Conservation (phyloP, 2,888 invertebrate species). For the Megastigmus dorsalis region DNA sequence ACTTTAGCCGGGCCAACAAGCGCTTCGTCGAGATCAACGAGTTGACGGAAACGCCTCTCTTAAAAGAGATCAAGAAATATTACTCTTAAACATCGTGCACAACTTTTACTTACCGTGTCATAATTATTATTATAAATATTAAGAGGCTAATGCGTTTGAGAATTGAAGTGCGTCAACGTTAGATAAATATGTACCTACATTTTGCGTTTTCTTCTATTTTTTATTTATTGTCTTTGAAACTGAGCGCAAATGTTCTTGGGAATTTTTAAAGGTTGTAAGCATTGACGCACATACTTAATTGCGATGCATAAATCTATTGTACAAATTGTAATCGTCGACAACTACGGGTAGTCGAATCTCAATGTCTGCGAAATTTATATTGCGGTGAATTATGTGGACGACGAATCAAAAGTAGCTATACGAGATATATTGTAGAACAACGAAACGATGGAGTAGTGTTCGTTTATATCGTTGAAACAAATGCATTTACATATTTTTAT, state of each 20-base stretch:
- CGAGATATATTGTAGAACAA: background rate
- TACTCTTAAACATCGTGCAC: constrained; percentile 78
- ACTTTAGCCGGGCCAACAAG: constrained; percentile 92
- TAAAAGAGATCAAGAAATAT: constrained; percentile 86
- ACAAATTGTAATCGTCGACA: constrained; percentile 13
- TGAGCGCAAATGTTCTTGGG: background rate
- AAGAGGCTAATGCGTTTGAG: constrained; percentile 2
- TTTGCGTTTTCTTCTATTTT: background rate
- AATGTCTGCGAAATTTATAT: background rate
- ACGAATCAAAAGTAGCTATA: constrained; percentile 21
- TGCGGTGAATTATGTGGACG: background rate
- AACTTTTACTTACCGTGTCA: background rate
- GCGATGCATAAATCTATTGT: constrained; percentile 1
- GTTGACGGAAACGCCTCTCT: constrained; percentile 82
- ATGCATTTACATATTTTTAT: constrained; percentile 29
- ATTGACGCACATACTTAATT: background rate
- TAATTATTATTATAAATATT: background rate
- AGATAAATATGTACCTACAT: background rate
- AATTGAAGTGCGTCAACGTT: background rate
- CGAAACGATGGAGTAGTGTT: background rate
- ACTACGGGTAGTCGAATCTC: constrained; percentile 16
- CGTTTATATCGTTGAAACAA: background rate
- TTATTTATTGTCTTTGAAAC: background rate
- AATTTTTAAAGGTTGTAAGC: constrained; percentile 4
- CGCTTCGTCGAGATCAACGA: constrained; percentile 91